phyloP scores from a whole-genome alignment of 2,113 vertebrate species.

The Daubentonia madagascariensis region DNA sequence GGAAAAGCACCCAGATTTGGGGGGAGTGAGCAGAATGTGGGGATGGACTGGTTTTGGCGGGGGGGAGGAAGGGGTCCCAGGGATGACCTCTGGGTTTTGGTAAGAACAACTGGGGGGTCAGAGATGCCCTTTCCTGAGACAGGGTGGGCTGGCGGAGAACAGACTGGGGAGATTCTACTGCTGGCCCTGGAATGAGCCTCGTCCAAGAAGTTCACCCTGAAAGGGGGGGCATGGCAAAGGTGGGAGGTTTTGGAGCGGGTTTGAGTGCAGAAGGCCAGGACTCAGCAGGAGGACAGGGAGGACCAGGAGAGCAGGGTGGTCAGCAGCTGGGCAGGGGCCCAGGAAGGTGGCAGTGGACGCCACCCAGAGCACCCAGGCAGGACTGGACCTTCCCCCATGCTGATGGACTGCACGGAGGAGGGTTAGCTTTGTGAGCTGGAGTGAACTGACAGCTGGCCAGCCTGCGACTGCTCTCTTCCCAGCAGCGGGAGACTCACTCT shows the following conservation, averaged over 20 bases:
- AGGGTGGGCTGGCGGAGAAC: background rate
- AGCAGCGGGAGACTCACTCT: background rate
- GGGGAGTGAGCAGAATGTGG: background rate
- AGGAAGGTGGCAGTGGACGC: accelerated
- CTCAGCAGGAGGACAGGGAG: background rate
- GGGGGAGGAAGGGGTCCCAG: background rate
- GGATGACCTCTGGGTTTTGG: background rate
- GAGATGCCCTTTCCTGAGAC: background rate
- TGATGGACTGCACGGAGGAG: background rate
- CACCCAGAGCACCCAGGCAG: background rate
- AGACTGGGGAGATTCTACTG: no score
- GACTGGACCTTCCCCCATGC: no score
- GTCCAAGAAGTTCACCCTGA: background rate
- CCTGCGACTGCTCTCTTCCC: background rate
- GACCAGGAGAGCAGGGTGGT: background rate
- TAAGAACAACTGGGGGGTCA: background rate
- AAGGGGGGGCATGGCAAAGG: background rate
- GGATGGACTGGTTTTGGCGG: background rate
- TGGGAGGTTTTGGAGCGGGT: background rate
- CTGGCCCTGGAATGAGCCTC: background rate
- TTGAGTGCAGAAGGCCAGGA: background rate
- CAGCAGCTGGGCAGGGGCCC: no score
- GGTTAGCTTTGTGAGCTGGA: background rate
- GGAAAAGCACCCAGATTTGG: background rate
- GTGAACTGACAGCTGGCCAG: background rate